Percentiles rank a stretch among this genome's conserved stretches.
Evolutionary conservation across 2,888 invertebrate genomes (phyloP).

Genomic region (Nemapogon koenigi): DNA sequence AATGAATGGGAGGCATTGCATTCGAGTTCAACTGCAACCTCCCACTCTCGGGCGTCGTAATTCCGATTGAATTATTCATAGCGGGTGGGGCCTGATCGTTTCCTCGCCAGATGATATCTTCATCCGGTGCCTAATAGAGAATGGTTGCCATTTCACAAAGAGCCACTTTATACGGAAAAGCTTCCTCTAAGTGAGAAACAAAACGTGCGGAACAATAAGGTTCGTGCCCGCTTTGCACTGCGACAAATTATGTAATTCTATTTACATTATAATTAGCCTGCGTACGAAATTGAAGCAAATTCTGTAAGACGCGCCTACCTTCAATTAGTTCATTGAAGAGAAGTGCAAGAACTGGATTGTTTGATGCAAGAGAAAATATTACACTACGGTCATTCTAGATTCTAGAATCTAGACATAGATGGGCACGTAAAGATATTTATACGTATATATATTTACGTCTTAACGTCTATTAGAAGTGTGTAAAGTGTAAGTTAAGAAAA

Average conservation of each 20-base stretch:
- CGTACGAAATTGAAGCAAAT: slow-evolving; percentile 5
- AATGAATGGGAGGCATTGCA: slow-evolving; percentile 11
- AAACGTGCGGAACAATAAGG: slow-evolving; percentile 9
- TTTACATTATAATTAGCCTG: slow-evolving; percentile 9
- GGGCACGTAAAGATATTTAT: too few relatives aligned
- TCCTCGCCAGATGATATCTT: slow-evolving; percentile 15
- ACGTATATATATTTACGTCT: too few relatives aligned
- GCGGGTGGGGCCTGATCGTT: slow-evolving; percentile 14
- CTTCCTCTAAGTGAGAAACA: slow-evolving; percentile 8
- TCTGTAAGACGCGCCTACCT: too few relatives aligned
- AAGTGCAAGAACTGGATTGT: too few relatives aligned
- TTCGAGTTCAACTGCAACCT: slow-evolving; percentile 7
- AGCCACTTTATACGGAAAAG: slow-evolving; percentile 9
- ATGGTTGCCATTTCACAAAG: slow-evolving; percentile 14
- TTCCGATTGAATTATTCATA: slow-evolving; percentile 17
- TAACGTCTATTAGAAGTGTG: too few relatives aligned
- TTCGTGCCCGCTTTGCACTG: slow-evolving; percentile 9
- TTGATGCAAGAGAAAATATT: too few relatives aligned
- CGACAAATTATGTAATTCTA: slow-evolving; percentile 9
- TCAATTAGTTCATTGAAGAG: too few relatives aligned
- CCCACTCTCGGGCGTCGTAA: slow-evolving; percentile 15
- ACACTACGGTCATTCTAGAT: too few relatives aligned
- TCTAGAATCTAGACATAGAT: too few relatives aligned
- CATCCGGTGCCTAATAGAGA: slow-evolving; percentile 15
- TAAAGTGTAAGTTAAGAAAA: too few relatives aligned